These are phyloP conservation scores for Smutsia temminckii DNA, from an alignment of 2,797 vertebrate genomes.

Conservation along the genomic window DNA sequence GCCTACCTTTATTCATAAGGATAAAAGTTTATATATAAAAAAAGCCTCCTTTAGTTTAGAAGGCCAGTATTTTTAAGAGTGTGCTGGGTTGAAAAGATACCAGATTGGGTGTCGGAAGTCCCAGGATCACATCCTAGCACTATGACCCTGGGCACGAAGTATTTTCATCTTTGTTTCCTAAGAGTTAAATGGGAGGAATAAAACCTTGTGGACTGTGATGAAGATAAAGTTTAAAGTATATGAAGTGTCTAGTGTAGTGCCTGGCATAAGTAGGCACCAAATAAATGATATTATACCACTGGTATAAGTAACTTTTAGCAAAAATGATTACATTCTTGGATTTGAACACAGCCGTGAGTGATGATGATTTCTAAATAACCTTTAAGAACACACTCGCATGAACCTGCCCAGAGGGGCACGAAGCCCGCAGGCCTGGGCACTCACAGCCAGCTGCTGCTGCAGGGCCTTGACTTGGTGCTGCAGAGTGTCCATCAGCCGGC, in stretches of 20 bases:
- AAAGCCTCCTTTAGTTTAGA: background rate
- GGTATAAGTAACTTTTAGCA: background rate
- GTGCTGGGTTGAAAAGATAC: background rate
- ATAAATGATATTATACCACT: background rate
- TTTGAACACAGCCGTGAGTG: background rate
- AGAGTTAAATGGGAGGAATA: background rate
- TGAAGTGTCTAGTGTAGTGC: background rate
- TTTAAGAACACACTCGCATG: background rate
- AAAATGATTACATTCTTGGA: background rate
- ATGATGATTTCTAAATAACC: background rate
- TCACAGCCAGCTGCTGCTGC: slow-evolving; percentile 97
- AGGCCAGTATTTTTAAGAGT: background rate
- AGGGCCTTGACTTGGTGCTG: slow-evolving; percentile 93
- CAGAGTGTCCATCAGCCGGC: slow-evolving; percentile 91
- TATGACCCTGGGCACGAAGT: background rate
- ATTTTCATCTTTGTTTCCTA: background rate
- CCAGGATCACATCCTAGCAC: background rate
- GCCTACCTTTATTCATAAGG: background rate
- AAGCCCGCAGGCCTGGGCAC: slow-evolving; percentile 75
- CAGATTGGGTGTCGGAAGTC: background rate
- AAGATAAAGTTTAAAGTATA: background rate
- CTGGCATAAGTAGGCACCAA: background rate
- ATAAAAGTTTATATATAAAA: background rate
- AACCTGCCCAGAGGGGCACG: accelerated
- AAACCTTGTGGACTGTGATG: background rate